phyloP scores from a whole-genome alignment of 2,797 vertebrate species.

The Sebastolobus alascanus region DNA sequence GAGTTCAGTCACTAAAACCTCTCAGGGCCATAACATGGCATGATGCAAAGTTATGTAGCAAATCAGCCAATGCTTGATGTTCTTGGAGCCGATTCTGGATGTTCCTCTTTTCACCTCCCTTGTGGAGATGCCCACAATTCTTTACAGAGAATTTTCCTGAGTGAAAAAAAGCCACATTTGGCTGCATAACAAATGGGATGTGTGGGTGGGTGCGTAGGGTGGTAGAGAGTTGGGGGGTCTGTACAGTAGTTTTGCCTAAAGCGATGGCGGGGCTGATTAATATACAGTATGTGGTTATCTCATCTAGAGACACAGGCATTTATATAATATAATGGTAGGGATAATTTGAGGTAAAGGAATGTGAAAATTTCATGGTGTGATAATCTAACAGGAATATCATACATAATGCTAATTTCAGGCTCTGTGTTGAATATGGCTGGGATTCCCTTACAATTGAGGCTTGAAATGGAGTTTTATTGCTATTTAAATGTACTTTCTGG shows the following conservation, averaged over 20 bases:
- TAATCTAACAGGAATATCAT: constrained; percentile 38
- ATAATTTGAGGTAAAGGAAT: constrained; percentile 54
- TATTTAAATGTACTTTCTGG: constrained; percentile 8
- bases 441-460: background rate
- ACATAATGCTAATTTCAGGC: constrained; percentile 2
- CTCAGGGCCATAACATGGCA: constrained; percentile 42
- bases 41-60: constrained; percentile 46
- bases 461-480: constrained; percentile 8
- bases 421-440: background rate
- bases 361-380: constrained; percentile 35
- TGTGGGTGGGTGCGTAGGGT: constrained; percentile 40
- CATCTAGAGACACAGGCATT: constrained; percentile 23
- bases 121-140: constrained; percentile 48
- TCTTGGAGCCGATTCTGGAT: constrained; percentile 37
- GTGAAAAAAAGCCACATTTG: constrained; percentile 26
- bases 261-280: constrained; percentile 45
- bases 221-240: constrained; percentile 20
- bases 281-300: constrained; percentile 38
- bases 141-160: constrained; percentile 35
- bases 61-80: constrained; percentile 55
- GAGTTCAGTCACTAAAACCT: constrained; percentile 57
- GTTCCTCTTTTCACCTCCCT: constrained; percentile 28
- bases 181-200: constrained; percentile 31
- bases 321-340: constrained; percentile 7
- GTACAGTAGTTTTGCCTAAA: constrained; percentile 38